phyloP scores from a whole-genome alignment of 2,797 vertebrate genomes.

The Lerista edwardsae region DNA sequence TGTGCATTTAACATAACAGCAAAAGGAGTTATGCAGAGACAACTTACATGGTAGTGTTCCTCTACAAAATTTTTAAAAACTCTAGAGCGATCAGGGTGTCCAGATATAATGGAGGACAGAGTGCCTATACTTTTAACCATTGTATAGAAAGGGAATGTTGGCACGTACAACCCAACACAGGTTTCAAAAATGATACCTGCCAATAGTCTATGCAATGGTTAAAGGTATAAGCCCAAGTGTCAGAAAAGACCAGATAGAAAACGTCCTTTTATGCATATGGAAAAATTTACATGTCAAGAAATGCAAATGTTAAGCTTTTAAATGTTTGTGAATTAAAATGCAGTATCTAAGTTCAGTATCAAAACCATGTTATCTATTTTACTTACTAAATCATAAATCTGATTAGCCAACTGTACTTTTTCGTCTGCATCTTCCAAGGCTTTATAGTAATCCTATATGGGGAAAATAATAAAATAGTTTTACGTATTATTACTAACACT shows the following conservation, averaged over 20 bases:
- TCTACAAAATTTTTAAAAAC: too few species aligned
- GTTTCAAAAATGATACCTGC: too few species aligned
- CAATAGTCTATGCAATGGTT: too few species aligned
- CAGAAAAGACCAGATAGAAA: not conserved
- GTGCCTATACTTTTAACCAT: too few species aligned
- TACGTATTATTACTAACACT: not conserved
- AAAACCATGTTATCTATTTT: constrained; percentile 3
- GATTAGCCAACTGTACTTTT: constrained; percentile 98
- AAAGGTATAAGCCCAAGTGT: not conserved
- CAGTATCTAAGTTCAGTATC: not conserved
- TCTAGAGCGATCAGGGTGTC: too few species aligned
- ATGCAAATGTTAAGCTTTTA: not conserved
- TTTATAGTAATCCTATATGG: constrained; percentile 94
- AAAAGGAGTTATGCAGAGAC: too few species aligned
- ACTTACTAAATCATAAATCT: constrained; percentile 99
- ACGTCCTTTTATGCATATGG: not conserved
- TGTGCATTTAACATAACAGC: too few species aligned
- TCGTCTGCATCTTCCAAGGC: constrained; percentile 98
- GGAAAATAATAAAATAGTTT: not conserved
- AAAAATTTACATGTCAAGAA: not conserved
- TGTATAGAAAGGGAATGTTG: too few species aligned
- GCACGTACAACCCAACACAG: too few species aligned
- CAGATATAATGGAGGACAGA: too few species aligned
- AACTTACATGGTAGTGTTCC: too few species aligned
- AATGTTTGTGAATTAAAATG: not conserved